phyloP scores from a whole-genome alignment of 2,797 vertebrate species.

The Halcyon chelicuti region DNA sequence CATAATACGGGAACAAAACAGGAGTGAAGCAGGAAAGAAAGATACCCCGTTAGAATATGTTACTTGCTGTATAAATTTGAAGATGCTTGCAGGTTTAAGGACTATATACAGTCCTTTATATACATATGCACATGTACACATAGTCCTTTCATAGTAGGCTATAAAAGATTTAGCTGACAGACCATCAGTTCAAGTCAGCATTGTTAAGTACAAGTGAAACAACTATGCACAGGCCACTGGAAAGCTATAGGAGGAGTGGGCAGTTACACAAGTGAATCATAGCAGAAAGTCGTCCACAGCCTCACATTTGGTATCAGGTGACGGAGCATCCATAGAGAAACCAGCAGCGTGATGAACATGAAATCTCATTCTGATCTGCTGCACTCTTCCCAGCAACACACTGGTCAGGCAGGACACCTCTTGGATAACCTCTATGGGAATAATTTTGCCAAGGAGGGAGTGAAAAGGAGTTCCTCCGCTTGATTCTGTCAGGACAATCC shows the following conservation, averaged over 20 bases:
- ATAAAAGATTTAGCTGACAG: background rate
- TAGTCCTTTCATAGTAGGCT: background rate
- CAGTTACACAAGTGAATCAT: rapidly evolving
- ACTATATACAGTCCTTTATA: background rate
- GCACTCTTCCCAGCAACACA: background rate
- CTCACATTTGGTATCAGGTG: background rate
- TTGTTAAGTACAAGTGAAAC: background rate
- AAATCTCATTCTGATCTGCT: background rate
- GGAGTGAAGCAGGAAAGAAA: background rate
- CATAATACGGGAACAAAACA: background rate
- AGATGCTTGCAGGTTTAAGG: background rate
- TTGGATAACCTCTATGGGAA: background rate
- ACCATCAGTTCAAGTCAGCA: background rate
- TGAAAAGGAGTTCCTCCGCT: background rate
- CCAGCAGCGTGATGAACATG: background rate
- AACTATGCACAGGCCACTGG: background rate
- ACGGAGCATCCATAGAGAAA: background rate
- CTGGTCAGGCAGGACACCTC: background rate
- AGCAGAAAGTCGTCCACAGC: background rate
- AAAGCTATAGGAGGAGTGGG: background rate
- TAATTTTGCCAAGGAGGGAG: background rate
- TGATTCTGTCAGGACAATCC: background rate
- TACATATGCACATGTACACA: background rate
- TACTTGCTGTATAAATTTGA: background rate
- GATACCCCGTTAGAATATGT: background rate